Percentiles rank a stretch among this genome's conserved stretches.
phyloP scores from a whole-genome alignment of 2,797 vertebrate genomes.

The Meriones psammophilus region DNA sequence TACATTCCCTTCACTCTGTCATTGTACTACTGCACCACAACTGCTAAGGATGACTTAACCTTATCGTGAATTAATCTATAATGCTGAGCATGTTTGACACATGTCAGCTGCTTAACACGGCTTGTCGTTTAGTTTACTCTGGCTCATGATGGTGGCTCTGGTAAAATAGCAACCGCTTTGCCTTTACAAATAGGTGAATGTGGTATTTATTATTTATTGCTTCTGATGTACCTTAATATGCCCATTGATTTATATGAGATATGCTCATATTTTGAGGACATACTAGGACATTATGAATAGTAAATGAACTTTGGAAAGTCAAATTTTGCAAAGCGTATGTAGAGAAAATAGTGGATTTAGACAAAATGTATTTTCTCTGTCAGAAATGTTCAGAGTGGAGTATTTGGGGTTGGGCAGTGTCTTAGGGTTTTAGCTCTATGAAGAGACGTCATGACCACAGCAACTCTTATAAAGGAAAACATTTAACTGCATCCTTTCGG shows the following conservation, averaged over 20 bases:
- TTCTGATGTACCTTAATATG: background rate
- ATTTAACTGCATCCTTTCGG: background rate
- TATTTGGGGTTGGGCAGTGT: background rate
- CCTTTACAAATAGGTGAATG: constrained; percentile 1
- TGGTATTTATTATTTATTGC: constrained; percentile 44
- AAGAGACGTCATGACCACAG: background rate
- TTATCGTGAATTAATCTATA: background rate
- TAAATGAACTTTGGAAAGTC: background rate
- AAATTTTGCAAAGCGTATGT: constrained; percentile 47
- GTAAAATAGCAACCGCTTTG: background rate
- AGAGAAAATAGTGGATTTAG: constrained; percentile 18
- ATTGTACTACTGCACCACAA: background rate
- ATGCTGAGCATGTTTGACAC: background rate
- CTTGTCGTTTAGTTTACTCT: constrained; percentile 27
- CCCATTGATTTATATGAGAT: constrained; percentile 31
- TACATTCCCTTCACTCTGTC: background rate
- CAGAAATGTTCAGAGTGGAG: background rate
- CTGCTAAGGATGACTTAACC: background rate
- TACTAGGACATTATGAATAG: background rate
- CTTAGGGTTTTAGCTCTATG: background rate
- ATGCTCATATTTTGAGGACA: background rate
- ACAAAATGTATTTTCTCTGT: constrained; percentile 14
- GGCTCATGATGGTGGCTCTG: background rate
- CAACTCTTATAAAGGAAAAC: background rate
- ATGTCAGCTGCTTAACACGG: background rate